Conservation (phyloP, 2,113 vertebrate genomes). For the Climacteris rufus region DNA sequence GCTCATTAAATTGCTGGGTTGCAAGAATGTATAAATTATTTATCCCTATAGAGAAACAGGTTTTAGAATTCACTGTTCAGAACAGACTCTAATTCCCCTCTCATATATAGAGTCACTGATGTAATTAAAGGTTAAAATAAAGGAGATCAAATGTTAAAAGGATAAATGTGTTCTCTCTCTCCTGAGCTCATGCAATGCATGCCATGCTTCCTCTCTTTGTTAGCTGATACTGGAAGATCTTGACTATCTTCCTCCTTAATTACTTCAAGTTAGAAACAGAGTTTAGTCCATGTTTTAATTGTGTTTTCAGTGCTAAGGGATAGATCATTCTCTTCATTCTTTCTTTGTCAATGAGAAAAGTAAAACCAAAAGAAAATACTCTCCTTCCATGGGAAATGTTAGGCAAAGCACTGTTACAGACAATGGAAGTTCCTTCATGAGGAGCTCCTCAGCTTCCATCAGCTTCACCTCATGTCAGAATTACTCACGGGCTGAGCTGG, state of each 20-base stretch:
- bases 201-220: background rate
- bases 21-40: conserved; percentile 39
- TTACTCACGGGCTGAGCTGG: background rate
- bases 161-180: background rate
- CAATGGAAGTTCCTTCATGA: background rate
- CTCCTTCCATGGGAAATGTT: background rate
- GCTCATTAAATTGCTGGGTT: conserved; percentile 41
- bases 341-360: background rate
- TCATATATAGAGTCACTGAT: background rate
- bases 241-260: background rate
- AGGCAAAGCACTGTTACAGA: background rate
- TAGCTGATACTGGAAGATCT: background rate
- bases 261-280: background rate
- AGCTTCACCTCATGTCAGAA: background rate
- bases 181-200: background rate
- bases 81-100: conserved; percentile 14
- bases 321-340: background rate
- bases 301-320: background rate
- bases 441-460: background rate
- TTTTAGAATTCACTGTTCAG: conserved; percentile 25
- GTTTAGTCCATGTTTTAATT: background rate
- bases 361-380: background rate
- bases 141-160: conserved; percentile 28
- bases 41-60: conserved; percentile 29
- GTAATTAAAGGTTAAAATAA: conserved; percentile 57